Percentiles rank a stretch among this genome's conserved stretches.
phyloP scores from a whole-genome alignment of 2,113 vertebrate species.

The Dicrurus megarhynchus region DNA sequence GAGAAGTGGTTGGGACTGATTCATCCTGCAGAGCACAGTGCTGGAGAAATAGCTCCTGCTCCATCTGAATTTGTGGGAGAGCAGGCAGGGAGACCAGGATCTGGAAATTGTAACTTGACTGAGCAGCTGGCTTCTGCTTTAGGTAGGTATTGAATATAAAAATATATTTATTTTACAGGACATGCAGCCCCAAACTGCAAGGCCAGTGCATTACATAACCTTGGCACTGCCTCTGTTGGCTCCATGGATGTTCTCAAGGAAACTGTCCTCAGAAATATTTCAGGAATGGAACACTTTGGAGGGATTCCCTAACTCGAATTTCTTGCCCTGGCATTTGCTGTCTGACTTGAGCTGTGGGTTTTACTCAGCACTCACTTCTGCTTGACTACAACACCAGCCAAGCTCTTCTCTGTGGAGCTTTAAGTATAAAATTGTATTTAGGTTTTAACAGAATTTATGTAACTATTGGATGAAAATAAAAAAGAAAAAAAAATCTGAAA shows the following conservation, averaged over 20 bases:
- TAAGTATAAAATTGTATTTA: background rate
- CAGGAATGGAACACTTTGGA: background rate
- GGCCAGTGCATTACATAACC: background rate
- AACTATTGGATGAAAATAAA: background rate
- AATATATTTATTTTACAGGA: background rate
- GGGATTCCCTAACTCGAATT: background rate
- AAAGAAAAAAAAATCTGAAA: background rate
- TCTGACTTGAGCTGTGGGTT: background rate
- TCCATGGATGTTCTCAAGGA: background rate
- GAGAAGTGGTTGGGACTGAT: background rate
- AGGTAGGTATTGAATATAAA: accelerated
- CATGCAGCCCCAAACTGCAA: background rate
- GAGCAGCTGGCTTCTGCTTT: background rate
- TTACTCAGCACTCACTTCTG: background rate
- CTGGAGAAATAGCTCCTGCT: background rate
- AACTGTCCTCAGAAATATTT: background rate
- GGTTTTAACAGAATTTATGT: background rate
- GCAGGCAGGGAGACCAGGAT: background rate
- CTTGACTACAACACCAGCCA: background rate
- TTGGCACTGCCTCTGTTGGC: background rate
- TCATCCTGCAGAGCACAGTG: background rate
- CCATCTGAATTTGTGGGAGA: background rate
- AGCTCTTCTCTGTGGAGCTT: background rate
- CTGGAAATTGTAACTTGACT: background rate
- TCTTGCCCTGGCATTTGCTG: background rate